These are phyloP conservation scores for Eidolon helvum DNA, from an alignment of 2,113 vertebrate species.

Conservation along the genomic window DNA sequence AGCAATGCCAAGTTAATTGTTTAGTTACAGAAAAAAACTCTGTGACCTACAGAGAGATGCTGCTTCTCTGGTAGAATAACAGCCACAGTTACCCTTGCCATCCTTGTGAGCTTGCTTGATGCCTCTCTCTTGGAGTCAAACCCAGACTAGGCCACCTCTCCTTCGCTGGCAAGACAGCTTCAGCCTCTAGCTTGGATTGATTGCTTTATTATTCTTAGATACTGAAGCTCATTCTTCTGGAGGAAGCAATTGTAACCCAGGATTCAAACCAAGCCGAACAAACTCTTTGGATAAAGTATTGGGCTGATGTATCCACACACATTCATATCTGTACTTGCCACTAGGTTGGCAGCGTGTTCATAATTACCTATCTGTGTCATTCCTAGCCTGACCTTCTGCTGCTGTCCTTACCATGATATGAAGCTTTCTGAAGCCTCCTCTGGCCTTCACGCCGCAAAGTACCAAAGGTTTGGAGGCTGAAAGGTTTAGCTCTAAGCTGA, in stretches of 20 bases:
- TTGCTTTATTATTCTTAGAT: background rate
- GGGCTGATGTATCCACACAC: background rate
- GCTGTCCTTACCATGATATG: fast-evolving
- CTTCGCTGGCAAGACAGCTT: background rate
- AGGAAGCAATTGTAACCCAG: background rate
- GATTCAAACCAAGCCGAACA: background rate
- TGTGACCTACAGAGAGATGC: background rate
- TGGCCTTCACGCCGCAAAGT: background rate
- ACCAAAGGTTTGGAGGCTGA: background rate
- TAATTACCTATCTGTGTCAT: background rate
- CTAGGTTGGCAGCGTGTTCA: background rate
- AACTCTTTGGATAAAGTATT: background rate
- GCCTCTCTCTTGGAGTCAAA: background rate
- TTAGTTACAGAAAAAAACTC: conserved; percentile 58
- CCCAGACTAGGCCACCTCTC: background rate
- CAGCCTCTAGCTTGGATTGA: background rate
- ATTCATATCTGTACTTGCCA: background rate
- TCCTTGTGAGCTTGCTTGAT: background rate
- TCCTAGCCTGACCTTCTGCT: background rate
- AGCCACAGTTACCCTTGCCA: background rate
- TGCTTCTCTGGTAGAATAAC: background rate
- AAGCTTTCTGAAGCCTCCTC: background rate
- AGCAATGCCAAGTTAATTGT: conserved; percentile 60
- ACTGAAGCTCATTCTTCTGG: background rate
- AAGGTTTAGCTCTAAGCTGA: background rate